A percentile compares a stretch with the other conserved stretches of the same genome.
These are phyloP conservation scores for Eupeodes latifasciatus DNA, from an alignment of 2,888 invertebrate species.

Conservation along the genomic window DNA sequence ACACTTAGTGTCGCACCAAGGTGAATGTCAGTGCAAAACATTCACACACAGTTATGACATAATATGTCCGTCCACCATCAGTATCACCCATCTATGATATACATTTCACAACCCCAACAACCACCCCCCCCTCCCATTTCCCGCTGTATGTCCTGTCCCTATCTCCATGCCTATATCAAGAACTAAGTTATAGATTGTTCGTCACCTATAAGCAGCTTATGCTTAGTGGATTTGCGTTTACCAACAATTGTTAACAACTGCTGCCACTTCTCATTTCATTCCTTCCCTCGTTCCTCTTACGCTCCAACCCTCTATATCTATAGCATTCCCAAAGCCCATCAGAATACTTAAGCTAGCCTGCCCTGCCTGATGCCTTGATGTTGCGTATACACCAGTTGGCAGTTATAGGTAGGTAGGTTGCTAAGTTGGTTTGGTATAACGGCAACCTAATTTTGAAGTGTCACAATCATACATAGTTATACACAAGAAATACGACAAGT, in stretches of 20 bases:
- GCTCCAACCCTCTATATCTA: background rate
- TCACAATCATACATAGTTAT: slow-evolving; percentile 59
- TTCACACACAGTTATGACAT: slow-evolving; percentile 24
- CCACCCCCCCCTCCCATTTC: background rate
- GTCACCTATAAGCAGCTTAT: slow-evolving; percentile 72
- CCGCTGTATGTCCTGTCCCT: too few relatives aligned
- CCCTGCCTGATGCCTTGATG: slow-evolving; percentile 24
- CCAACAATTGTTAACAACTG: slow-evolving; percentile 70
- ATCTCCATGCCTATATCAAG: background rate
- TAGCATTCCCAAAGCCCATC: background rate
- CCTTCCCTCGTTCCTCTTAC: background rate
- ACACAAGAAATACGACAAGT: slow-evolving; percentile 27
- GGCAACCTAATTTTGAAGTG: slow-evolving; percentile 73
- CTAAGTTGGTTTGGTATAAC: background rate
- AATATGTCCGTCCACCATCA: slow-evolving; percentile 38
- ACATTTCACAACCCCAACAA: background rate
- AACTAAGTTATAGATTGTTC: slow-evolving; percentile 63
- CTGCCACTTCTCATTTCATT: slow-evolving; percentile 9
- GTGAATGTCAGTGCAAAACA: slow-evolving; percentile 68
- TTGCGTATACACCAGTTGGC: background rate
- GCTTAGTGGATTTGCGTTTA: slow-evolving; percentile 69
- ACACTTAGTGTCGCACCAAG: slow-evolving; percentile 55
- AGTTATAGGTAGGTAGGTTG: too few relatives aligned
- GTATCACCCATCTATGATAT: background rate
- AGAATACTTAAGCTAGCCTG: slow-evolving; percentile 14